Base-by-base conservation (phyloP, 2,888 invertebrate species). In the Falcaria lacertinaria region DNA sequence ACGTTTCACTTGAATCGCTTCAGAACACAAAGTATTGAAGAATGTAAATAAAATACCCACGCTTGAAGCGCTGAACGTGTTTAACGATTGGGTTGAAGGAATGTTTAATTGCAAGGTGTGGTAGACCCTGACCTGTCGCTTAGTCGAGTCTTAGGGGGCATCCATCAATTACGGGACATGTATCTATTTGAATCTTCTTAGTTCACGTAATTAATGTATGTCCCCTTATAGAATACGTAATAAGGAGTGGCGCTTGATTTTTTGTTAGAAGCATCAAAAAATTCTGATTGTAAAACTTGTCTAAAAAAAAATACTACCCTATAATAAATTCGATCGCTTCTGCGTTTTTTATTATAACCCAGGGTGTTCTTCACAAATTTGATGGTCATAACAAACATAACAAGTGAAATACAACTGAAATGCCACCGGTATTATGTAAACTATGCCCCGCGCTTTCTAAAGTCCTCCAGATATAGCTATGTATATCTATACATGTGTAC, bases 401-500 rank as follows among this genome's bases (percentile, higher is more conserved):
- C 28, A 28, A 11, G 11, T 28, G n/a, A n/a, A n/a, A n/a, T n/a
- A n/a, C n/a, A n/a, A n/a, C n/a, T n/a, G n/a, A n/a, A n/a, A 11
- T 28, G 28, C 28, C 28, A 11, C 11, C 3, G 28, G 3, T 11
- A 11, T 7, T 11, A 11, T 28, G 28, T 28, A 28, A 28, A 11
- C 7, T 28, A 11, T 11, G 28, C 28, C 22, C 22, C 22, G 2
- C 36, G 39, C 48, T 48, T 35, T 37, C 22, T 41, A 32, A 42
- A 38, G 55, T 42, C 47, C 44, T 49, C 47, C 37, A 43, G 3
- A 56, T 34, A 47, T 47, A 38, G 28, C 28, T 11, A 28, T 28
- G 28, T 49, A 41, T 51, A 52, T 65, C 57, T 64, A 57, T 61
- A 57, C 47, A 59, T 52, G 52, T 67, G 64, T 65, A 65, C 59